Conservation (phyloP, 1,140 invertebrate genomes). For the Antheraea mylitta region DNA sequence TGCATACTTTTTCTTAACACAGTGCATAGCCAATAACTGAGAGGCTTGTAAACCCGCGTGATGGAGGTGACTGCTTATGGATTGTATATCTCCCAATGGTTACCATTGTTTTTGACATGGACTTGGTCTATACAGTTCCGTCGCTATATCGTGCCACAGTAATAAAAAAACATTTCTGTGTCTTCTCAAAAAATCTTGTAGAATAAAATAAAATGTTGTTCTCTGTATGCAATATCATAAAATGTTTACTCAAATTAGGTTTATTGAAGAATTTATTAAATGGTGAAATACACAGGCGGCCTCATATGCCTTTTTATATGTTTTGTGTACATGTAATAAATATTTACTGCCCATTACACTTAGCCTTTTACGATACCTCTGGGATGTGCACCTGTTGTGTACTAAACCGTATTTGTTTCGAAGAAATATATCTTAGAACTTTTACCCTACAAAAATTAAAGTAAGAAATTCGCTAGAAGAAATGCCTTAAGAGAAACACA, state of each 20-base stretch:
- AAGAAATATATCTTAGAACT: constrained; percentile 7
- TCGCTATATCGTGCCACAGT: too few relatives aligned
- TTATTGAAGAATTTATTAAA: constrained; percentile 2
- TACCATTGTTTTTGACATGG: too few relatives aligned
- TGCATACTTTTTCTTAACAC: too few relatives aligned
- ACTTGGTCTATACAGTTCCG: too few relatives aligned
- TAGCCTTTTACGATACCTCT: constrained; percentile 28
- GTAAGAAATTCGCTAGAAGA: too few relatives aligned
- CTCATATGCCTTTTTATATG: constrained; percentile 36
- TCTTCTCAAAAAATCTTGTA: too few relatives aligned
- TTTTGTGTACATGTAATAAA: constrained; percentile 34
- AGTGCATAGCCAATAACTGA: too few relatives aligned
- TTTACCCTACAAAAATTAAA: not conserved
- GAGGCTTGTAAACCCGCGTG: too few relatives aligned
- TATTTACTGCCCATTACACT: constrained; percentile 33
- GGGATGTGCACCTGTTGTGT: constrained; percentile 29
- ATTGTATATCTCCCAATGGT: too few relatives aligned
- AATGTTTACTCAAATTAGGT: not conserved
- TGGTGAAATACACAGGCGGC: not conserved
- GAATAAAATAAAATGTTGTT: not conserved
- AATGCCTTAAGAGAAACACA: too few relatives aligned
- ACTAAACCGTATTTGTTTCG: constrained; percentile 17
- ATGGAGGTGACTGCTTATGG: too few relatives aligned
- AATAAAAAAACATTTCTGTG: too few relatives aligned
- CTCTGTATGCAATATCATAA: not conserved